These are phyloP conservation scores for Dipodomys spectabilis DNA, from an alignment of 2,113 vertebrate species.

Conservation along the genomic window DNA sequence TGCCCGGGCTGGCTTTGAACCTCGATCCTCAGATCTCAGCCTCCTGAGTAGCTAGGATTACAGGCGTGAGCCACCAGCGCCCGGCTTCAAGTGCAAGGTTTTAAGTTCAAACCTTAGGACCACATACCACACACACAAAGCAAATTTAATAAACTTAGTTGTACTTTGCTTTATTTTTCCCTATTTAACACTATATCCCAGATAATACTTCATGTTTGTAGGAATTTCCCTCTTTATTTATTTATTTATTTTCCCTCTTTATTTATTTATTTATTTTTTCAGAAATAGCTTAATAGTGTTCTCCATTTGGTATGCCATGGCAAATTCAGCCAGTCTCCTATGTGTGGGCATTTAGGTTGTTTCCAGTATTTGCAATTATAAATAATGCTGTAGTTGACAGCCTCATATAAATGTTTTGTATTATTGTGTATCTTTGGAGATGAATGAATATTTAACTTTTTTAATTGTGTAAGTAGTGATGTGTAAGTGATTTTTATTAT, in stretches of 20 bases:
- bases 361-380: conserved; percentile 38
- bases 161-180: background rate
- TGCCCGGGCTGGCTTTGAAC: no score
- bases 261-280: background rate
- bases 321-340: background rate
- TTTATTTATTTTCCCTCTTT: background rate
- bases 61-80: no score
- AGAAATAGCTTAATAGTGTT: background rate
- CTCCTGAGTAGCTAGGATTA: no score
- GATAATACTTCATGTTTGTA: background rate
- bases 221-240: background rate
- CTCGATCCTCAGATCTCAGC: no score
- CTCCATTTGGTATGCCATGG: background rate
- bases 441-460: conserved; percentile 44
- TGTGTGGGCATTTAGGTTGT: conserved; percentile 50
- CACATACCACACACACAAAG: background rate
- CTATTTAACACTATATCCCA: conserved; percentile 24
- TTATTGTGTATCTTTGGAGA: conserved; percentile 17
- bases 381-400: conserved; percentile 46
- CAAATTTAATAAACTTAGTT: conserved; percentile 7
- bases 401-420: background rate
- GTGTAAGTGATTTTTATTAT: conserved; percentile 51
- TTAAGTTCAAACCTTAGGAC: no score
- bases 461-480: conserved; percentile 36
- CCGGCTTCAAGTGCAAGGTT: no score